A percentile compares a stretch with the other conserved stretches of the same genome.
These are phyloP conservation scores for Drosophila mojavensis DNA, from an alignment of 1,140 invertebrate genomes.

Conservation along the genomic window DNA sequence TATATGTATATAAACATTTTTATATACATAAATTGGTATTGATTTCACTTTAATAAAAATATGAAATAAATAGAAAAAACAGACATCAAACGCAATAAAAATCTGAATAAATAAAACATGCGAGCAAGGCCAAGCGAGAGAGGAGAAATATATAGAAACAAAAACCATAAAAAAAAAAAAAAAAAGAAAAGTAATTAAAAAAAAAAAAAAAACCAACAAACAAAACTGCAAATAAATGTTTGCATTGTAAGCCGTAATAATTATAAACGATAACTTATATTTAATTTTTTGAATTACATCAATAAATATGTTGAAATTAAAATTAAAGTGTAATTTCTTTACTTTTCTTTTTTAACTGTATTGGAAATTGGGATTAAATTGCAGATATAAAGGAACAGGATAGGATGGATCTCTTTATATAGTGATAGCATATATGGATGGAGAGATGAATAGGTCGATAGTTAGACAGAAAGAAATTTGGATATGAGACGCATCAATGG, in stretches of 20 bases:
- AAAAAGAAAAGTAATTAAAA: conserved; percentile 25
- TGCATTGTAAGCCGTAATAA: conserved; percentile 78
- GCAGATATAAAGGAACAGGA: too few relatives aligned
- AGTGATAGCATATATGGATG: too few relatives aligned
- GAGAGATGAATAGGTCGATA: too few relatives aligned
- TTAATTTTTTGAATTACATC: conserved; percentile 82
- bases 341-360: background rate
- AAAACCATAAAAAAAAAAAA: conserved; percentile 27
- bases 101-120: conserved; percentile 35
- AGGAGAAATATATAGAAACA: conserved; percentile 30
- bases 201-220: conserved; percentile 31
- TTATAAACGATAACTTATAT: conserved; percentile 79
- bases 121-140: conserved; percentile 43
- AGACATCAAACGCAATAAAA: conserved; percentile 27
- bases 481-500: too few relatives aligned
- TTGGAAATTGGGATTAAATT: too few relatives aligned
- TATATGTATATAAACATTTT: conserved; percentile 23
- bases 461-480: too few relatives aligned
- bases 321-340: background rate
- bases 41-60: conserved; percentile 13
- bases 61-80: conserved; percentile 26
- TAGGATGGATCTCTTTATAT: too few relatives aligned
- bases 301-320: conserved; percentile 82
- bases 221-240: conserved; percentile 78
- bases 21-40: conserved; percentile 20